Conservation (phyloP, 2,797 vertebrate species). For the Gymnodraco acuticeps region DNA sequence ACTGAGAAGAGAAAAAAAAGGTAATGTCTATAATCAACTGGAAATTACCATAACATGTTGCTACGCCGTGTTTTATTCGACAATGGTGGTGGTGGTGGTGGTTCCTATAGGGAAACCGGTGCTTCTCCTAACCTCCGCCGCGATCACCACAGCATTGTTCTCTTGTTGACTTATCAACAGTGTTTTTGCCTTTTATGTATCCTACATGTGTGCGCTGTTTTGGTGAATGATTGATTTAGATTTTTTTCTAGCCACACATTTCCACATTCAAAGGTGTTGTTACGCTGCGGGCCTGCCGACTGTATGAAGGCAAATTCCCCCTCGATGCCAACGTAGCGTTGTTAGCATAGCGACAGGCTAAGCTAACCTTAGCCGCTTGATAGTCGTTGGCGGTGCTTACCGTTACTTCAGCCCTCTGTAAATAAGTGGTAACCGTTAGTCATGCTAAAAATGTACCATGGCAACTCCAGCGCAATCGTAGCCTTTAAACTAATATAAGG, state of each 20-base stretch:
- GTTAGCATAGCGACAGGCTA: constrained; percentile 69
- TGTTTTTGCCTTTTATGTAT: not conserved
- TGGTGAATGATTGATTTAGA: not conserved
- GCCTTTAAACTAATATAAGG: not conserved
- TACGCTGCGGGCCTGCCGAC: constrained; percentile 56
- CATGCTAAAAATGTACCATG: rapidly evolving
- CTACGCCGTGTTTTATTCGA: constrained; percentile 23
- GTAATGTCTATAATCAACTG: constrained; percentile 43
- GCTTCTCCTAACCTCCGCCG: not conserved
- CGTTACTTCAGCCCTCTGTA: rapidly evolving
- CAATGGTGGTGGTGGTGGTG: constrained; percentile 10
- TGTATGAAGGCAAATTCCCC: constrained; percentile 31
- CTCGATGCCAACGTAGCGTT: constrained; percentile 70
- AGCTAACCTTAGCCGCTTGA: constrained; percentile 46
- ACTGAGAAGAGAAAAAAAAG: constrained; percentile 46
- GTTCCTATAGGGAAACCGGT: constrained; percentile 6
- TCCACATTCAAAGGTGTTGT: not conserved
- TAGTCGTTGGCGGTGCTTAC: not conserved
- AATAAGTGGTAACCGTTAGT: rapidly evolving
- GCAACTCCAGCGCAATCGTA: rapidly evolving
- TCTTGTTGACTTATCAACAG: not conserved
- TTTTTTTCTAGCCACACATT: not conserved
- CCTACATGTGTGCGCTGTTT: not conserved
- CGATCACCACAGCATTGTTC: constrained; percentile 25
- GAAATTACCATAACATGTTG: not conserved